Percentiles rank a stretch among this genome's conserved stretches.
Conservation (phyloP, 2,113 vertebrate genomes). For the Lichenostomus cassidix region DNA sequence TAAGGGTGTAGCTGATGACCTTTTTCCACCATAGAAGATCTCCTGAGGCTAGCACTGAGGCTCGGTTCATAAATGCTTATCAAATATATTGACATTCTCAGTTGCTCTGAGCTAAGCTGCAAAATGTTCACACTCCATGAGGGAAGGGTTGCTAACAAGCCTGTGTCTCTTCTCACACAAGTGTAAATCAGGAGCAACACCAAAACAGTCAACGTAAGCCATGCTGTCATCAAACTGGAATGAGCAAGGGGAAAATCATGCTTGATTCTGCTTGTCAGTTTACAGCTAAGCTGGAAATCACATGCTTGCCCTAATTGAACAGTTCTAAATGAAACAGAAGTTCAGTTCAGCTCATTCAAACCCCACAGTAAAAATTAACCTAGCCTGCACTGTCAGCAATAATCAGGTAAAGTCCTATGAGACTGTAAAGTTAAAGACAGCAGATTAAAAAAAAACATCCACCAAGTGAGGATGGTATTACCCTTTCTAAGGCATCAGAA, state of each 20-base stretch:
- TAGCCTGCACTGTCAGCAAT: not conserved
- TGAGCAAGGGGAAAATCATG: not conserved
- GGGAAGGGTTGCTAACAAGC: not conserved
- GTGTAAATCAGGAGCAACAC: conserved; percentile 39
- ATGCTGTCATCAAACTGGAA: not conserved
- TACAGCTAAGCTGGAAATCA: conserved; percentile 11
- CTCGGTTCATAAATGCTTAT: conserved; percentile 54
- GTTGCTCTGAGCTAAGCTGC: not conserved
- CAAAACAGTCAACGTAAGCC: not conserved
- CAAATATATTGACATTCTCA: conserved; percentile 48
- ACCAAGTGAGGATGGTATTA: not conserved
- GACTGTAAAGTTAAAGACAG: not conserved
- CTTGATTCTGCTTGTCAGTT: not conserved
- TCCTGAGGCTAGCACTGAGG: not conserved
- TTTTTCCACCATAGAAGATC: not conserved
- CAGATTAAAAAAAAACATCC: not conserved
- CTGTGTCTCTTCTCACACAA: not conserved
- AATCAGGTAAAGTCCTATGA: not conserved
- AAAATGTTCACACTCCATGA: conserved; percentile 30
- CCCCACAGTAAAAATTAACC: not conserved
- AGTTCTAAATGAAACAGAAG: conserved; percentile 1
- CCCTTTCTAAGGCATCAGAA: not conserved
- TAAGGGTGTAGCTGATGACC: conserved; percentile 24
- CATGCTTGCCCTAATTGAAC: not conserved
- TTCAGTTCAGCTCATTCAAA: not conserved